Base-by-base conservation (phyloP, 2,113 vertebrate species). In the Oxygymnocypris stewartii region DNA sequence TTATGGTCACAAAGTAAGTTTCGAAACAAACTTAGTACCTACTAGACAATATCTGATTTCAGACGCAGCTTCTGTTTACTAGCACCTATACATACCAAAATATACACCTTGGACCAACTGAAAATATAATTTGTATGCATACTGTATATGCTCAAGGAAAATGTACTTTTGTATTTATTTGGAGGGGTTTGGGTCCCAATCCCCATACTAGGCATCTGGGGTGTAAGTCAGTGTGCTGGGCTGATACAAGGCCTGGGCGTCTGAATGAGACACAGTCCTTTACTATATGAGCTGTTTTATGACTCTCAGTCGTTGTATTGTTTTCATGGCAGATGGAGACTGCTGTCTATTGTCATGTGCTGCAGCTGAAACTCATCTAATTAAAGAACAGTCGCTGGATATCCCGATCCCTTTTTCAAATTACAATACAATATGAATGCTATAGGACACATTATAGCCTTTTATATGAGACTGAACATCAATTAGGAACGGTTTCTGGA, bases 281-380 rank as follows among this genome's bases (percentile, higher is more conserved):
- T n/a, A 25, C 67, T 25, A 86, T 57, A 61, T 80, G 85, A 44
- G 51, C 49, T 86, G 42, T 44, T 73, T 86, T 47, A 86, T 81
- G 85, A 86, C 47, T 59, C 18, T 71, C 49, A 67, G 28, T 42
- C 61, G 59, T 57, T 74, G 49, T 59, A 49, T 57, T 77, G 40
- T 47, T 71, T 54, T 69, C 77, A 47, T 47, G 47, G 80, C 65
- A 80, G 77, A 86, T 42, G 49, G 76, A 71, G 35, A 79, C 47
- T 51, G 59, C 20, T 7, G 35, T 61, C 37, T 44, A 49, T 61
- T 61, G 57, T 80, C 13, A 59, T 31, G 49, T 10, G 49, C 20
- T 79, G 20, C 23, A 54, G 35, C 35, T 42, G 12, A 78, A 71
- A 79, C 57, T 37, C 18, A 67, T 85, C 40, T 31, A 69, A 85